A percentile compares a stretch with the other conserved stretches of the same genome.
phyloP scores from a whole-genome alignment of 2,797 vertebrate genomes.

The Danio jaintianensis region DNA sequence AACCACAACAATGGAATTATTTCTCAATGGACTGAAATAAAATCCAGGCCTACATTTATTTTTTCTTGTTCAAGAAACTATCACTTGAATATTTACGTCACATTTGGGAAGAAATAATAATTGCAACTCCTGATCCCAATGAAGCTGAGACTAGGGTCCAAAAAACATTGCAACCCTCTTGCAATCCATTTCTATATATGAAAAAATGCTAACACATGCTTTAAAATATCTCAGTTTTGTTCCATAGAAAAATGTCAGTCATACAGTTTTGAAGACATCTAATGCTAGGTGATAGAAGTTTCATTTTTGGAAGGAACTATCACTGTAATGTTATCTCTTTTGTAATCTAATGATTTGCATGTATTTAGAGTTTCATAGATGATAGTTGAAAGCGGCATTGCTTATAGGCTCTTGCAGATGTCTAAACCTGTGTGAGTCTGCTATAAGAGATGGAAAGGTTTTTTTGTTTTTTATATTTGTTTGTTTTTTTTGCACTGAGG shows the following conservation, averaged over 20 bases:
- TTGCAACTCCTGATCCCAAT: too few species aligned
- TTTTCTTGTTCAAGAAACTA: too few species aligned
- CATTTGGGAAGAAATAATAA: too few species aligned
- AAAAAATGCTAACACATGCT: background rate
- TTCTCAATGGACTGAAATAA: too few species aligned
- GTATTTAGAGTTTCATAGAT: background rate
- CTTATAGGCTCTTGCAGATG: background rate
- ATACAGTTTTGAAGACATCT: background rate
- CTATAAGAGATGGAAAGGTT: slow-evolving; percentile 62
- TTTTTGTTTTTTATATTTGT: slow-evolving; percentile 26
- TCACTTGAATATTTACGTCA: too few species aligned
- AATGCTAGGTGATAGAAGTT: background rate
- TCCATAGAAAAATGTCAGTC: background rate
- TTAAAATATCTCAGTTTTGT: background rate
- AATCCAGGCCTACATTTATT: too few species aligned
- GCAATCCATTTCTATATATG: background rate
- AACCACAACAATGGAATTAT: too few species aligned
- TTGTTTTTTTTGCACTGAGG: background rate
- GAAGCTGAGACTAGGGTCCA: too few species aligned
- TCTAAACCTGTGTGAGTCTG: background rate
- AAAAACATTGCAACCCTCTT: background rate
- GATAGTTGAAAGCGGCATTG: background rate
- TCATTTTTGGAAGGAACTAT: background rate
- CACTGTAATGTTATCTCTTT: background rate
- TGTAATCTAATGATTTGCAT: background rate